A percentile compares a stretch with the other conserved stretches of the same genome.
Evolutionary conservation across 2,888 invertebrate genomes (phyloP).

Genomic region (Deilephila porcellus): DNA sequence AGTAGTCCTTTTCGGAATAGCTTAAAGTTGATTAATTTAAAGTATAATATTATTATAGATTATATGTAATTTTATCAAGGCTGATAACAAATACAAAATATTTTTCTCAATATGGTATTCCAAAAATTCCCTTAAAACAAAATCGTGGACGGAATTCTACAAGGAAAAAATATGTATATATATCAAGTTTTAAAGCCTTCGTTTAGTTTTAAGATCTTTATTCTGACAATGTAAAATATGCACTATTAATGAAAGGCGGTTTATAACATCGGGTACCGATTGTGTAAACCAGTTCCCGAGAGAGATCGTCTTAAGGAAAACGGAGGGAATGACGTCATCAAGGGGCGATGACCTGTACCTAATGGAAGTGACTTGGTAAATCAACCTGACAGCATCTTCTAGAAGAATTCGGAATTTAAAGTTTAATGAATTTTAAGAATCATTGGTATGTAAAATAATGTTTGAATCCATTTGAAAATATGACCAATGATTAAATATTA

Average conservation of each 20-base stretch:
- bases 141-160: background rate
- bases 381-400: background rate
- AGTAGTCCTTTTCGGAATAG: no score
- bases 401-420: background rate
- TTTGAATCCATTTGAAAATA: no score
- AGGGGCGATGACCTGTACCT: background rate
- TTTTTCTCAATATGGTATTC: no score
- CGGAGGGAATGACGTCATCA: background rate
- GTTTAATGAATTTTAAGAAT: background rate
- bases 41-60: no score
- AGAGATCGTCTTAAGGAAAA: constrained; percentile 6
- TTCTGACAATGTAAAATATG: background rate
- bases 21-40: no score
- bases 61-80: no score
- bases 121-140: no score
- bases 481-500: no score
- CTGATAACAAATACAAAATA: no score
- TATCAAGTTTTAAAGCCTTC: background rate
- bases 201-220: background rate
- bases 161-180: background rate
- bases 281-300: background rate
- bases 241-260: background rate
- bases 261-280: constrained; percentile 3
- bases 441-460: no score
- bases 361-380: background rate